Evolutionary conservation across 1,140 invertebrate genomes (phyloP).

Genomic region (Drosophila azteca): DNA sequence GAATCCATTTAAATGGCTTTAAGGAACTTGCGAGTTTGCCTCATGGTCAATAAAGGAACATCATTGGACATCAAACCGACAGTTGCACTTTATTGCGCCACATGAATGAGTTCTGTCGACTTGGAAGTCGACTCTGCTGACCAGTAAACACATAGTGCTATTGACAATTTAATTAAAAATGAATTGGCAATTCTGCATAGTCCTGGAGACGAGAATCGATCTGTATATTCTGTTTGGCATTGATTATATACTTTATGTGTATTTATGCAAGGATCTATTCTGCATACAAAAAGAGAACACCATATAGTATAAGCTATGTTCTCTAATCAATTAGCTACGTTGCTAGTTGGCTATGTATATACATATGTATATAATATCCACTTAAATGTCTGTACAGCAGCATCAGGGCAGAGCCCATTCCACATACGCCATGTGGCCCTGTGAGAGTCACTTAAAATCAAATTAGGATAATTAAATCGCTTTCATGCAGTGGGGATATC

Average conservation of each 20-base stretch:
- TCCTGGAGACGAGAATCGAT: too few relatives aligned
- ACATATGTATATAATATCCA: too few relatives aligned
- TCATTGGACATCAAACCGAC: neutral
- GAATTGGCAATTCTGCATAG: neutral
- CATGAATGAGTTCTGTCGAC: neutral
- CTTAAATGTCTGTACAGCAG: too few relatives aligned
- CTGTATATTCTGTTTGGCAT: too few relatives aligned
- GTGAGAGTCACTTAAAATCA: constrained; percentile 46
- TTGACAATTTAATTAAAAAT: constrained; percentile 19
- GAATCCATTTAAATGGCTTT: constrained; percentile 1
- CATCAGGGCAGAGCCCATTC: neutral
- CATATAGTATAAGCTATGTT: too few relatives aligned
- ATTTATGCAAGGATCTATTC: neutral
- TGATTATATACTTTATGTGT: too few relatives aligned
- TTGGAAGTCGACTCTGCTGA: neutral
- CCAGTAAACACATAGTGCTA: constrained; percentile 1
- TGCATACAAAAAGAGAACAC: neutral
- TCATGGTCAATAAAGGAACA: constrained; percentile 17
- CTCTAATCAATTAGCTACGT: too few relatives aligned
- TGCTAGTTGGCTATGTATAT: too few relatives aligned
- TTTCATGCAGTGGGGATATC: constrained; percentile 35
- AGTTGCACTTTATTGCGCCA: constrained; percentile 13
- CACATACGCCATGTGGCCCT: constrained; percentile 32
- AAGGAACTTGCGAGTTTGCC: constrained; percentile 3
- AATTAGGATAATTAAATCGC: constrained; percentile 57